A percentile compares a stretch with the other conserved stretches of the same genome.
phyloP scores from a whole-genome alignment of 1,140 invertebrate genomes.

The Drosophila virilis region DNA sequence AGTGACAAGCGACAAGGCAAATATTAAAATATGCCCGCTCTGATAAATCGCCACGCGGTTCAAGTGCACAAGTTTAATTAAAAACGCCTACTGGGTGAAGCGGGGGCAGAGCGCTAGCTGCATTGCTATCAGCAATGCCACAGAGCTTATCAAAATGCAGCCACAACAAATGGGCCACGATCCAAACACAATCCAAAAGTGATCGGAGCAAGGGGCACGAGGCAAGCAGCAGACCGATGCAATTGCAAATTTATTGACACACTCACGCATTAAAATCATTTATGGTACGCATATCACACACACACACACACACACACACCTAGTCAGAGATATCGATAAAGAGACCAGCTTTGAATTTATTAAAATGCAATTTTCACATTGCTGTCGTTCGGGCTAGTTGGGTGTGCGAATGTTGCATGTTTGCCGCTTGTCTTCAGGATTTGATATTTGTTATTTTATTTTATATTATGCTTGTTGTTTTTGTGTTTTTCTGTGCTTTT shows the following conservation, averaged over 20 bases:
- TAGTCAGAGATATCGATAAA: constrained; percentile 74
- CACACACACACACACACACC: constrained; percentile 10
- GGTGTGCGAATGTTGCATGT: constrained; percentile 56
- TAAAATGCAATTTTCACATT: constrained; percentile 80
- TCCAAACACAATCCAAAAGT: neutral
- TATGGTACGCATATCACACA: constrained; percentile 38
- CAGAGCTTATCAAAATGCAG: constrained; percentile 34
- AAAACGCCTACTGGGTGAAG: constrained; percentile 26
- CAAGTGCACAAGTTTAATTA: constrained; percentile 77
- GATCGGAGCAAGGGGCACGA: constrained; percentile 1
- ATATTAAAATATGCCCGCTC: constrained; percentile 21
- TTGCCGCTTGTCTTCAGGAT: constrained; percentile 50
- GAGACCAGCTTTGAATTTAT: constrained; percentile 74
- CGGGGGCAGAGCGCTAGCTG: neutral
- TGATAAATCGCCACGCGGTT: constrained; percentile 58
- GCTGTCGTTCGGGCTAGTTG: constrained; percentile 28
- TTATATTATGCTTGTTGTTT: constrained; percentile 7
- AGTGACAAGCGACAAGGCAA: constrained; percentile 30
- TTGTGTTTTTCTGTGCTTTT: constrained; percentile 31
- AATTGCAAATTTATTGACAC: constrained; percentile 70
- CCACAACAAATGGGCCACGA: constrained; percentile 52
- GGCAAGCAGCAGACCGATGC: neutral
- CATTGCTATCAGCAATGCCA: constrained; percentile 30
- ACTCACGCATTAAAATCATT: constrained; percentile 76
- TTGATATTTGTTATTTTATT: constrained; percentile 20